Evolutionary conservation across 2,888 invertebrate genomes (phyloP), one percentile per base, ranked within the genome.

Genomic region (Chromoteleia sp.): DNA sequence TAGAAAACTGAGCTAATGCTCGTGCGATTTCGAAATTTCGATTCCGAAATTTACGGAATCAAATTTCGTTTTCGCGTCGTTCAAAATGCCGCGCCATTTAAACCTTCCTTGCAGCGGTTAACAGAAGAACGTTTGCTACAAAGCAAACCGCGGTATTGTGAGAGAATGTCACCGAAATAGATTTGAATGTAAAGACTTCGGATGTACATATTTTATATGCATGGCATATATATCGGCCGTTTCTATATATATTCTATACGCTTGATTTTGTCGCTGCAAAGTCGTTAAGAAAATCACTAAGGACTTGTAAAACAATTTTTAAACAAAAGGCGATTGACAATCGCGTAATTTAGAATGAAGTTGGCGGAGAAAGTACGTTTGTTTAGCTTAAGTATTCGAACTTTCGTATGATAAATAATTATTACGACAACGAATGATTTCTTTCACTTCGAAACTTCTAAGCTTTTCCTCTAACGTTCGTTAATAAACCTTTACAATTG

Each of bases 121-220:
- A 43, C n/a, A 17, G 5, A 43, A 25, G 25, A 2, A 25, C 6
- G n/a, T 43, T 61, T 48, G 45, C 41, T 14, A 45, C 17, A 65
- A 52, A 36, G 65, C 17, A 10, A 41, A 30, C 25, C 52, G 41
- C 17, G 43, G 68, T 45, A 39, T 48, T 52, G 17, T 43, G 73
- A 52, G 52, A 73, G 54, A 63, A 74, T 25, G 45, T 56, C 33
- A 74, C 63, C 56, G 36, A 75, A 65, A 75, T 75, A 75, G 56
- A 74, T 12, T 19, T 25, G 45, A 56, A 65, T 75, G 65, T 65
- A 65, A 74, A 74, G 74, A 75, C 74, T 58, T 14, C 8, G 21
- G n/a, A 25, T 19, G 21, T 75, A 30, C 65, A 65, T 75, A 75
- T 25, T 75, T 75, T 58, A 75, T 75, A 33, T 30, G 74, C 56